Evolutionary conservation across 2,113 vertebrate species (phyloP), one percentile per base, ranked within the genome.

Genomic region (Callopanchax toddi): DNA sequence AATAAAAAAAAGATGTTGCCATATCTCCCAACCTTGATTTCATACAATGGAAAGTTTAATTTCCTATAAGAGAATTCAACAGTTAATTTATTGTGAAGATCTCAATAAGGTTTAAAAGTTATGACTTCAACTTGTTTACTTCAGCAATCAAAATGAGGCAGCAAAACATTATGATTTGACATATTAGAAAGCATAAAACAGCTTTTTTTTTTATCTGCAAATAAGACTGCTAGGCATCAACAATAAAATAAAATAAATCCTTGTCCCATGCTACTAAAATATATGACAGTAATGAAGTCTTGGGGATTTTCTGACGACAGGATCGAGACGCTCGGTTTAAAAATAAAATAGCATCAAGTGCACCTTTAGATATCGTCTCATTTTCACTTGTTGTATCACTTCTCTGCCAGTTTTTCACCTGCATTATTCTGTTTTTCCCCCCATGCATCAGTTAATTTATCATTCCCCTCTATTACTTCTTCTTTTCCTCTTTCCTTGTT

Each of bases 361-460:
- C 15, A 8, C 13, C 5, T 20, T 51, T 11, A 2, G 21, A 16
- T 26, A n/a, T 18, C 20, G 13, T 36, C 18, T 46, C 16, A 60
- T 46, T 34, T 46, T 26, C 23, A 36, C 39, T 37, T 56, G 22
- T 44, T 50, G 16, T 10, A 17, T 9, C 29, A 29, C 62, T 49
- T 23, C 13, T 17, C 18, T 42, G 15, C 26, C 59, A 44, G 45
- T 65, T 18, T 54, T 55, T 55, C 26, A 71, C 55, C 59, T 18
- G 32, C 61, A 60, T 74, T 42, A 48, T 50, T 32, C 73, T 20
- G 55, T 53, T 79, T 32, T 60, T 36, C 39, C 50, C 46, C 15
- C 72, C 51, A 16, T 42, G 13, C 43, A n/a, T 18, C 50, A 26
- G 18, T 60, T 67, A 46, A 75, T 74, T 60, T 66, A 68, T 82